Percentiles rank a stretch among this genome's conserved stretches.
Conservation (phyloP, 2,113 vertebrate genomes). For the Stictonetta naevosa region DNA sequence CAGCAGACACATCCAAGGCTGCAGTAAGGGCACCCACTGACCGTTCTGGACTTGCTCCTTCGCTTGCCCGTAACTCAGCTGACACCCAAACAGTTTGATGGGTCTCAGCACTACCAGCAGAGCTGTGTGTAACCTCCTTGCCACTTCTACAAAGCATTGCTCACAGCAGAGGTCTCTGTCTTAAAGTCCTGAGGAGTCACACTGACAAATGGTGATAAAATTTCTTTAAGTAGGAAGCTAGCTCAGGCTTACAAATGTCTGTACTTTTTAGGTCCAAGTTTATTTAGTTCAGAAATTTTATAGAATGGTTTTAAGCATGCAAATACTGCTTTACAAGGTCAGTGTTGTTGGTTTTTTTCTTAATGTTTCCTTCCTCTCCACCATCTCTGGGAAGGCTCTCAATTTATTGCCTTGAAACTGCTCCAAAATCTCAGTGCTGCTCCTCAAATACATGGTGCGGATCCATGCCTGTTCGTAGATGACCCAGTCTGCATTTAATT, state of each 20-base stretch:
- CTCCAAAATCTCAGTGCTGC: background rate
- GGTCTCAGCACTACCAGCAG: background rate
- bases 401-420: background rate
- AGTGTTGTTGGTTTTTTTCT: background rate
- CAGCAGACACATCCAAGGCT: background rate
- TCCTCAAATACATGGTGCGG: background rate
- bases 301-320: background rate
- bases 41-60: background rate
- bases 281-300: background rate
- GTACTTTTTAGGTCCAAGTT: background rate
- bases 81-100: background rate
- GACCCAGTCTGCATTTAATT: background rate
- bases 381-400: background rate
- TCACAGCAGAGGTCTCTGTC: background rate
- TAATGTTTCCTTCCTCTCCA: background rate
- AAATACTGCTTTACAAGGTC: background rate
- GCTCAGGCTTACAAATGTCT: background rate
- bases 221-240: background rate
- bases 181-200: background rate
- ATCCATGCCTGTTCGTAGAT: background rate
- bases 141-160: background rate
- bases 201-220: background rate
- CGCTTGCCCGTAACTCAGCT: accelerated
- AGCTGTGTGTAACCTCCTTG: background rate
- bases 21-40: background rate